Evolutionary conservation across 2,797 vertebrate species (phyloP).

Genomic region (Coluber constrictor): DNA sequence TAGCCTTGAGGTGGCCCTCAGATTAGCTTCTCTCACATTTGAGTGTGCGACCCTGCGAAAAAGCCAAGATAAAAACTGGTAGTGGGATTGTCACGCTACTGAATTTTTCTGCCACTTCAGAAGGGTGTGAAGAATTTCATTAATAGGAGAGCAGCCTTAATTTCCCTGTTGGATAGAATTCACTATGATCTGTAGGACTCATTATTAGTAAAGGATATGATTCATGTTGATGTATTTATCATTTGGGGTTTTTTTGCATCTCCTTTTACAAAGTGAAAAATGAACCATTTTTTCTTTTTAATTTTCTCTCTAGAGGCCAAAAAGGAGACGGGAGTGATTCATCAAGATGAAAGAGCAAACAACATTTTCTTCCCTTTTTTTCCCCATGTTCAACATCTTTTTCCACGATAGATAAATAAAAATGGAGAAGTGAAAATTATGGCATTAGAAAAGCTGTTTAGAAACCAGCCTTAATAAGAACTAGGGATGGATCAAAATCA

Average conservation of each 20-base stretch:
- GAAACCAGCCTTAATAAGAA: not conserved
- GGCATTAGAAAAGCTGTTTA: not conserved
- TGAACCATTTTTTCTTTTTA: not conserved
- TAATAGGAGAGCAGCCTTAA: not conserved
- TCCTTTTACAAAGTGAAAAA: slow-evolving; percentile 25
- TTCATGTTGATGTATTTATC: slow-evolving; percentile 15
- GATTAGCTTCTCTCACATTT: not conserved
- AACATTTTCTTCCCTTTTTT: slow-evolving; percentile 4
- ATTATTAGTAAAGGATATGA: not conserved
- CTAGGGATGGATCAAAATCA: not conserved
- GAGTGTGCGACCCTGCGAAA: not conserved
- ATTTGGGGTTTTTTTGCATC: not conserved
- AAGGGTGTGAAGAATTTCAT: not conserved
- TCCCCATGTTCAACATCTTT: not conserved
- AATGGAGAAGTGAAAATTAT: not conserved
- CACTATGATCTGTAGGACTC: not conserved
- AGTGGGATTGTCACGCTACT: not conserved
- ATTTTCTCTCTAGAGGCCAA: not conserved
- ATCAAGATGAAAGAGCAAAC: not conserved
- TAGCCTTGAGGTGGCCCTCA: not conserved
- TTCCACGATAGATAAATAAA: not conserved
- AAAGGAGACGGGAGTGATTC: not conserved
- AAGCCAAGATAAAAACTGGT: not conserved
- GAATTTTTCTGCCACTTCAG: not conserved
- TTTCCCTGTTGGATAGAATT: slow-evolving; percentile 2